phyloP scores from a whole-genome alignment of 2,888 invertebrate species.

The Pegoplata infirma region DNA sequence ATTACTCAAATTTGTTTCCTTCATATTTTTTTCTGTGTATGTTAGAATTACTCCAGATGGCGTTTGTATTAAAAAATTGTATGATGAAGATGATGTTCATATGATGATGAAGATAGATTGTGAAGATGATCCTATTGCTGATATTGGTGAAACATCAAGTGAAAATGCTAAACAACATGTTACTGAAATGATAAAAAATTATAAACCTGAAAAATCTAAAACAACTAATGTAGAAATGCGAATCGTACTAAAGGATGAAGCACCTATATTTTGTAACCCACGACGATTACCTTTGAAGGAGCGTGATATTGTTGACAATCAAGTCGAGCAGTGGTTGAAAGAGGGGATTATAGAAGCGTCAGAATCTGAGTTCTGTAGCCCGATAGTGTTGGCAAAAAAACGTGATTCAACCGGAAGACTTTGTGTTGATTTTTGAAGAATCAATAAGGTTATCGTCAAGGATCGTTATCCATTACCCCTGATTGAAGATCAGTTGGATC shows the following conservation, averaged over 20 bases:
- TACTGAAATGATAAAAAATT: constrained; percentile 3
- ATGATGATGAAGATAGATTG: constrained; percentile 34
- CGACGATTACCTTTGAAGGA: constrained; percentile 27
- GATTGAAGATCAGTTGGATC: constrained; percentile 70
- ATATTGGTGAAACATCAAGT: constrained; percentile 1
- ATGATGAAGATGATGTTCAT: constrained; percentile 5
- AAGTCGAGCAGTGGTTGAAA: constrained; percentile 30
- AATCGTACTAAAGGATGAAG: constrained; percentile 37
- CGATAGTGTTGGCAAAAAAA: constrained; percentile 65
- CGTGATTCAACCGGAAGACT: constrained; percentile 62
- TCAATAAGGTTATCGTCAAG: constrained; percentile 64
- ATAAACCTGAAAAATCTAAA: constrained; percentile 21
- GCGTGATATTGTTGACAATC: constrained; percentile 37
- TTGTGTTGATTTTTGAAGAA: constrained; percentile 65
- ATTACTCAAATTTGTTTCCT: too few relatives aligned
- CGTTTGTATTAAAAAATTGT: not conserved
- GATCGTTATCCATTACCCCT: constrained; percentile 67
- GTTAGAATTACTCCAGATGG: too few relatives aligned
- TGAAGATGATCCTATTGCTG: not conserved
- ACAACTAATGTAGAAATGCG: constrained; percentile 32
- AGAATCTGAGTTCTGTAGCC: constrained; percentile 66
- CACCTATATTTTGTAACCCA: constrained; percentile 27
- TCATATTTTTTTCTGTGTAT: too few relatives aligned
- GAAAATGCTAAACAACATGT: constrained; percentile 6
- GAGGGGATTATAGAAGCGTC: constrained; percentile 55